Evolutionary conservation across 2,797 vertebrate genomes (phyloP).

Genomic region (Clarias laeviceps): DNA sequence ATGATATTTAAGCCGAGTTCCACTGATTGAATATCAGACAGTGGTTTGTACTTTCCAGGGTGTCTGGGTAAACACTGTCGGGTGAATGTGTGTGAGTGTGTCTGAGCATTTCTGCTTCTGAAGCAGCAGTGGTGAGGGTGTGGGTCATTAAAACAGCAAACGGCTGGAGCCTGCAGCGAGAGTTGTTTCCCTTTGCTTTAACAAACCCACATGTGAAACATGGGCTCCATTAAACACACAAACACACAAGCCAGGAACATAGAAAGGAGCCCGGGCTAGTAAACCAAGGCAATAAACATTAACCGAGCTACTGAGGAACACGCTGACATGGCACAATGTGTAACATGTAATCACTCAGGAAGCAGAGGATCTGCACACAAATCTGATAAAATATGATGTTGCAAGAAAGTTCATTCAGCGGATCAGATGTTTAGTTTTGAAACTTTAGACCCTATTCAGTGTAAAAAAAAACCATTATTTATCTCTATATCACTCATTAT

Average conservation of each 20-base stretch:
- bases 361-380: neutral
- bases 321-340: slow-evolving; percentile 71
- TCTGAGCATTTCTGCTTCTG: slow-evolving; percentile 48
- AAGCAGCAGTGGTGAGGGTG: slow-evolving; percentile 39
- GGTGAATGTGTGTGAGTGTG: neutral
- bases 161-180: slow-evolving; percentile 69
- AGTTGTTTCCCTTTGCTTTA: slow-evolving; percentile 69
- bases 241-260: slow-evolving; percentile 69
- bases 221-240: slow-evolving; percentile 67
- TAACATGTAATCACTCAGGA: slow-evolving; percentile 42
- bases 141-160: slow-evolving; percentile 63
- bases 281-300: slow-evolving; percentile 67
- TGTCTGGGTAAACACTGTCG: neutral
- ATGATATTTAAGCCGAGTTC: slow-evolving; percentile 13
- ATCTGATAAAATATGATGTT: neutral
- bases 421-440: neutral
- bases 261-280: slow-evolving; percentile 63
- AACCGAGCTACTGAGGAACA: slow-evolving; percentile 65
- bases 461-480: neutral
- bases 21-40: neutral
- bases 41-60: neutral
- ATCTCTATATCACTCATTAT: neutral
- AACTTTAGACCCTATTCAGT: neutral
- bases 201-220: slow-evolving; percentile 77
- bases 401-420: neutral